Conservation (phyloP, 2,113 vertebrate species). For the Etheostoma cragini region DNA sequence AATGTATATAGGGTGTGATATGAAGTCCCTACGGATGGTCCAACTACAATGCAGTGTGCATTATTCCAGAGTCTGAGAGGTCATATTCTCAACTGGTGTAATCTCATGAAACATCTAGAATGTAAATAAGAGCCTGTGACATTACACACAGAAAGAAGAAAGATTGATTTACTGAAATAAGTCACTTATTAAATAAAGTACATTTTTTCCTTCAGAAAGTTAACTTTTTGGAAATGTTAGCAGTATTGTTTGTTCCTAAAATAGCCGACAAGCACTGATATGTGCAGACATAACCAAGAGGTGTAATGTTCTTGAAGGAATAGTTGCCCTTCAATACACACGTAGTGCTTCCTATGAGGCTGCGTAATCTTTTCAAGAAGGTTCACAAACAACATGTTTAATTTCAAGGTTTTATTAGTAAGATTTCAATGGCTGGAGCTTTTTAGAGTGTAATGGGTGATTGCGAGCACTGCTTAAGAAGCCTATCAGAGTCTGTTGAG, state of each 20-base stretch:
- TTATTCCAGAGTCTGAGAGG: conserved; percentile 29
- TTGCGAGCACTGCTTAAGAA: conserved; percentile 1
- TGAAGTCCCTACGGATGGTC: conserved; percentile 51
- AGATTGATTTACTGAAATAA: not conserved
- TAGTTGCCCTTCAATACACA: not conserved
- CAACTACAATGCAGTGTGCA: conserved; percentile 47
- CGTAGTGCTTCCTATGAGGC: not conserved
- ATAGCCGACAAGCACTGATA: not conserved
- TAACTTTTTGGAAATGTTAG: not conserved
- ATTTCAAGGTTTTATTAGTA: not conserved
- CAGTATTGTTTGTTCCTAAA: not conserved
- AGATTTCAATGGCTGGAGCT: not conserved
- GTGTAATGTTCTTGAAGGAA: not conserved
- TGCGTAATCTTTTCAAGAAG: conserved; percentile 3
- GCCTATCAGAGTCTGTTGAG: not conserved
- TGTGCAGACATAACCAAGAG: conserved; percentile 7
- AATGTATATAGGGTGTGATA: conserved; percentile 57
- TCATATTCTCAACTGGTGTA: conserved; percentile 12
- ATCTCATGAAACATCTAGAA: conserved; percentile 24
- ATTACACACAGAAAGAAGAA: not conserved
- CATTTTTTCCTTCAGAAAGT: not conserved
- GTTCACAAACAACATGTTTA: not conserved
- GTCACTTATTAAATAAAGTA: not conserved
- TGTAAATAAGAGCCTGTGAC: conserved; percentile 8
- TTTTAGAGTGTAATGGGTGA: not conserved